Evolutionary conservation across 2,113 vertebrate species (phyloP), one percentile per base, ranked within the genome.

Genomic region (Sminthopsis crassicaudata): DNA sequence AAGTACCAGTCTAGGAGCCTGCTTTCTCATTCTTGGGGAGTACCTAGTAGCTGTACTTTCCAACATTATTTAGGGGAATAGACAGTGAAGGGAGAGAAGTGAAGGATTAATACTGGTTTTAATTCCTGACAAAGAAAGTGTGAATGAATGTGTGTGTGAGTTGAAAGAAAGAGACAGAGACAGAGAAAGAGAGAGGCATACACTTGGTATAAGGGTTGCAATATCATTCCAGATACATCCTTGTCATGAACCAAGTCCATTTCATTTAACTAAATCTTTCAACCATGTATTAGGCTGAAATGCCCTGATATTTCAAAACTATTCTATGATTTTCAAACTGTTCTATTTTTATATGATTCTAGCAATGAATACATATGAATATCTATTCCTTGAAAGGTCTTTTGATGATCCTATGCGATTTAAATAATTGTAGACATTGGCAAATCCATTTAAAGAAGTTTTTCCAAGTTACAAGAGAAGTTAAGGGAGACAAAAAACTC

Each of bases 351-450:
- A 51, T 51, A 51, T 46, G 36, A 89, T 55, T 46, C 93, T 42
- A 2, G 57, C 22, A 90, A 50, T 7, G 7, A 48, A 30, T 54
- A 54, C 48, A 90, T 91, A 67, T 88, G 53, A 94, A 52, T 30
- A 55, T 6, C 22, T 90, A 92, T 55, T 92, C 84, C 94, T 52
- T 36, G 54, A 46, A 90, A 88, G 60, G 54, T 60, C 60, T n/a
- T 76, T 76, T n/a, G 30, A 36, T n/a, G 60, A 93, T 30, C 93
- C 57, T 67, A 50, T 60, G 60, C 6, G 93, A 3, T 1, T 48
- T 91, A 16, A 4, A 30, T 53, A 89, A 53, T 53, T 89, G 94
- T 14, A 93, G 52, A 46, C 94, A 94, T 91, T 96, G 46, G 91
- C 30, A 92, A 92, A 92, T 91, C 27, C 91, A 53, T 67, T 19